phyloP scores from a whole-genome alignment of 2,113 vertebrate genomes.

The Crotalus tigris region DNA sequence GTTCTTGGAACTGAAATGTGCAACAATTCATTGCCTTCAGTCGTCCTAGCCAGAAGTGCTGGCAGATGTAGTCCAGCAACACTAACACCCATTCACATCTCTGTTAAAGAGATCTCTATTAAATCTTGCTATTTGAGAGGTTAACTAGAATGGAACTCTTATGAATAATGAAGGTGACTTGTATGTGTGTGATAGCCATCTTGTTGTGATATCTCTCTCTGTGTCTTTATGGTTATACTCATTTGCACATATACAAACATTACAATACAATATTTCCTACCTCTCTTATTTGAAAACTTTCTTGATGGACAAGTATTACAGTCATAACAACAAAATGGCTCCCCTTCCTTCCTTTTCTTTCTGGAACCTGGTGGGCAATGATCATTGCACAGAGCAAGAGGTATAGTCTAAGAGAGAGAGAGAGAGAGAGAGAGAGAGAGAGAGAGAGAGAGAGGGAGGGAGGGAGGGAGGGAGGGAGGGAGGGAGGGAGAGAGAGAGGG shows the following conservation, averaged over 20 bases:
- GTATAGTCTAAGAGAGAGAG: background rate
- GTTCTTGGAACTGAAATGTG: background rate
- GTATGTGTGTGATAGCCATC: background rate
- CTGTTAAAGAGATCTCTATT: background rate
- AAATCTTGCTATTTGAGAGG: background rate
- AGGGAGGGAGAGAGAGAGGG: background rate
- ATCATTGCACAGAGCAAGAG: conserved; percentile 1
- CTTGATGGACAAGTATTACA: background rate
- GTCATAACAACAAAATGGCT: conserved; percentile 8
- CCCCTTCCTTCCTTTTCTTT: background rate
- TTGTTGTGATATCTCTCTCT: background rate
- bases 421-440: too few relatives aligned
- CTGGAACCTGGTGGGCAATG: background rate
- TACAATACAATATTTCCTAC: background rate
- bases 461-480: too few relatives aligned
- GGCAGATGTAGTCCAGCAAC: background rate
- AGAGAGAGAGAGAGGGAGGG: too few relatives aligned
- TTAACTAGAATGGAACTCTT: background rate
- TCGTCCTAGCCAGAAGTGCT: background rate
- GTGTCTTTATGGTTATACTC: background rate
- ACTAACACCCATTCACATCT: background rate
- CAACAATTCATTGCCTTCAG: background rate
- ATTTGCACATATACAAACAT: background rate
- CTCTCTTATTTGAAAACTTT: background rate
- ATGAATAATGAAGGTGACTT: background rate